phyloP scores from a whole-genome alignment of 2,888 invertebrate species.

The Phasia obesa region DNA sequence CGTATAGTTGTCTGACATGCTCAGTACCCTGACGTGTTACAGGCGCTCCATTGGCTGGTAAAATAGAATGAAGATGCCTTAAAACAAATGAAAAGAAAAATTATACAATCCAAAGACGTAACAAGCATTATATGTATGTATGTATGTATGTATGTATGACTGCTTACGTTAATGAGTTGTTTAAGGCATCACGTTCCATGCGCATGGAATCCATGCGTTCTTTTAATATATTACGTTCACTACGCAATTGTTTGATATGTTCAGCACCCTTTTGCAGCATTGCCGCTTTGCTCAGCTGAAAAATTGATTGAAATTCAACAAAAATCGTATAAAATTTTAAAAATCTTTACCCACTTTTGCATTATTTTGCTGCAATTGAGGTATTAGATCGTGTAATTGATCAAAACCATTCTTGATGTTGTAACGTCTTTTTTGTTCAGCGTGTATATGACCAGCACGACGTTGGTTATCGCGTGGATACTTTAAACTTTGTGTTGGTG shows the following conservation, averaged over 20 bases:
- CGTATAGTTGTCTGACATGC: slow-evolving; percentile 96
- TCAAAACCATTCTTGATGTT: slow-evolving; percentile 99
- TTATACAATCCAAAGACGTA: not conserved
- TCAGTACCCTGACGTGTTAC: slow-evolving; percentile 94
- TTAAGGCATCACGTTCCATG: slow-evolving; percentile 94
- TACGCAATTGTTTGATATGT: slow-evolving; percentile 93
- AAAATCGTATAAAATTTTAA: not conserved
- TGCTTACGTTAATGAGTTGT: slow-evolving; percentile 92
- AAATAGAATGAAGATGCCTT: slow-evolving; percentile 95
- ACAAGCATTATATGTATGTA: not conserved
- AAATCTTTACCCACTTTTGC: slow-evolving; percentile 80
- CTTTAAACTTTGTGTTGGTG: slow-evolving; percentile 83
- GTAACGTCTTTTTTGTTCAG: slow-evolving; percentile 97
- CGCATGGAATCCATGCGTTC: slow-evolving; percentile 94
- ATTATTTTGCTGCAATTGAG: slow-evolving; percentile 94
- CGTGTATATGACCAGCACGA: slow-evolving; percentile 95
- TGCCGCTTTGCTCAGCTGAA: slow-evolving; percentile 94
- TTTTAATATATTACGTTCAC: slow-evolving; percentile 92
- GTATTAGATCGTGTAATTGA: slow-evolving; percentile 94
- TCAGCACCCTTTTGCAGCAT: slow-evolving; percentile 98
- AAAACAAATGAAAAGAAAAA: slow-evolving; percentile 72
- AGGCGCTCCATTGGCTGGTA: slow-evolving; percentile 97
- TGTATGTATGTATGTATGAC: not conserved
- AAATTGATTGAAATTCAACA: not conserved
- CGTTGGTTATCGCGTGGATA: slow-evolving; percentile 86